A percentile compares a stretch with the other conserved stretches of the same genome.
Evolutionary conservation across 1,140 invertebrate species (phyloP).

Genomic region (Drosophila kurseongensis): DNA sequence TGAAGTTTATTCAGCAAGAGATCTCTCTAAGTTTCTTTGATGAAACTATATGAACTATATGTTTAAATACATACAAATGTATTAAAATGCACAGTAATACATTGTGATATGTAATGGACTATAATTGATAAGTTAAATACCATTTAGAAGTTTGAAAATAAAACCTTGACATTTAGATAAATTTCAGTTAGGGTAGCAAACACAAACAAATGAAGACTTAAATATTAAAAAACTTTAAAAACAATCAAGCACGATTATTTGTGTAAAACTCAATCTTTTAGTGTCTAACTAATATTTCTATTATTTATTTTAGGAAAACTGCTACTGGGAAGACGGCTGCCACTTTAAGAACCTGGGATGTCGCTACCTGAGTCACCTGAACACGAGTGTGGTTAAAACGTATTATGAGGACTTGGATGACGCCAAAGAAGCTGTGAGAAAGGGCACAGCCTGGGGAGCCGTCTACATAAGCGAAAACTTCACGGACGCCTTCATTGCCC

Average conservation of each 20-base stretch:
- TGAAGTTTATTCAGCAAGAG: neutral
- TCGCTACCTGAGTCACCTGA: slow-evolving; percentile 89
- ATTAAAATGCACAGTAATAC: too few relatives aligned
- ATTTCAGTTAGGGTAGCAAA: neutral
- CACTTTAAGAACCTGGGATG: slow-evolving; percentile 90
- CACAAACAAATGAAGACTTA: neutral
- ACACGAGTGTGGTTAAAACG: slow-evolving; percentile 89
- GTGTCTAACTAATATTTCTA: neutral
- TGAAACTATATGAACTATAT: too few relatives aligned
- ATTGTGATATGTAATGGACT: too few relatives aligned
- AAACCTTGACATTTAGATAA: too few relatives aligned
- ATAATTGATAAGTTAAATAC: too few relatives aligned
- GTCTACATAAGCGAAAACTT: slow-evolving; percentile 95
- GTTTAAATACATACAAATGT: too few relatives aligned
- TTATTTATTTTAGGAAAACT: slow-evolving; percentile 51
- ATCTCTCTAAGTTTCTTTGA: too few relatives aligned
- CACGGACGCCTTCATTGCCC: slow-evolving; percentile 90
- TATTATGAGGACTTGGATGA: slow-evolving; percentile 88
- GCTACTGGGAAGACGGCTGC: slow-evolving; percentile 86
- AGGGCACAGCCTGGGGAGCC: slow-evolving; percentile 93
- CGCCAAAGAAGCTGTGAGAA: slow-evolving; percentile 89
- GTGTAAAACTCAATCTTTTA: neutral
- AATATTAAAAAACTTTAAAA: neutral
- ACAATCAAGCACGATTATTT: neutral
- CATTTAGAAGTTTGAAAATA: too few relatives aligned